These are phyloP conservation scores for Osmoderma eremita DNA, from an alignment of 2,888 invertebrate genomes.

Conservation along the genomic window DNA sequence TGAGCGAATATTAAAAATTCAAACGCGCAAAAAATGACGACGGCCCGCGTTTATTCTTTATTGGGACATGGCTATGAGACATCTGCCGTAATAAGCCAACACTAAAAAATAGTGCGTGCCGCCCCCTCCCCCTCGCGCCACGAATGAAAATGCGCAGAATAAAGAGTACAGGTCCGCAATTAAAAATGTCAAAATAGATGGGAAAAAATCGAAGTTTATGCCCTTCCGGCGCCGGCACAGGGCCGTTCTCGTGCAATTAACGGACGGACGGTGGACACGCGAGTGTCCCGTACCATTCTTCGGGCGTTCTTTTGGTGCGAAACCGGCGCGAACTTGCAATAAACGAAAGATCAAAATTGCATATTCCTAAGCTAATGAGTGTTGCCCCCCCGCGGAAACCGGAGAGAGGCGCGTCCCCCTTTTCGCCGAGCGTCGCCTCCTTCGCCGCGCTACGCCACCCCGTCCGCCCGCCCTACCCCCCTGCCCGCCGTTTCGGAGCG, in stretches of 20 bases:
- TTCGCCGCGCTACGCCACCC: conserved; percentile 55
- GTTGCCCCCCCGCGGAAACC: conserved; percentile 54
- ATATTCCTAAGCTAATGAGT: conserved; percentile 75
- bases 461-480: conserved; percentile 51
- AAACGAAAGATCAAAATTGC: conserved; percentile 72
- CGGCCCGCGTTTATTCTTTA: conserved; percentile 63
- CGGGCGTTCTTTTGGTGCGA: conserved; percentile 41
- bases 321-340: conserved; percentile 47
- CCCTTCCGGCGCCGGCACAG: conserved; percentile 38
- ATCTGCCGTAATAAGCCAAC: conserved; percentile 73
- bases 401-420: conserved; percentile 64
- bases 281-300: conserved; percentile 33
- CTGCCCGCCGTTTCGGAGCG: conserved; percentile 42
- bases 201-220: conserved; percentile 59
- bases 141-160: conserved; percentile 71
- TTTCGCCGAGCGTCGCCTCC: conserved; percentile 62
- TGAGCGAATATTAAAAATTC: conserved; percentile 64
- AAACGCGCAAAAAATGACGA: conserved; percentile 65
- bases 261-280: conserved; percentile 40
- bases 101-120: conserved; percentile 74
- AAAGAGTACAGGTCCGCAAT: conserved; percentile 69
- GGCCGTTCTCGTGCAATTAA: conserved; percentile 31
- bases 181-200: conserved; percentile 67
- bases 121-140: conserved; percentile 63
- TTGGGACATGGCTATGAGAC: conserved; percentile 70